Conservation (phyloP, 2,797 vertebrate species). For the Anguilla megastoma region DNA sequence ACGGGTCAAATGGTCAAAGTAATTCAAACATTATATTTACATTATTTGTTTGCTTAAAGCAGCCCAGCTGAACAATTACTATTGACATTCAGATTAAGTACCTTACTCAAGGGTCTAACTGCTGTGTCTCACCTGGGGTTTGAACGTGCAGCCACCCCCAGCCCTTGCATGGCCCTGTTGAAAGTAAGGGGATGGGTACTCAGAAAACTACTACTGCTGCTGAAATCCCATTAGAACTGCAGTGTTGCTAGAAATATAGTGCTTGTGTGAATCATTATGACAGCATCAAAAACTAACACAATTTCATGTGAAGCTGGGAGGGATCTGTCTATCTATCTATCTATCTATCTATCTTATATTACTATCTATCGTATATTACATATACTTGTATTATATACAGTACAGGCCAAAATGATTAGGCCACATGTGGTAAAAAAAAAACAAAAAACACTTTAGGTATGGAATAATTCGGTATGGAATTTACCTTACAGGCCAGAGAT, state of each 20-base stretch:
- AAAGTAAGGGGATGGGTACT: neutral
- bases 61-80: neutral
- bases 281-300: neutral
- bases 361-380: neutral
- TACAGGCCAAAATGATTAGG: too few species aligned
- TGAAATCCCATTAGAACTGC: slow-evolving; percentile 3
- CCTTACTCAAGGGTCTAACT: neutral
- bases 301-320: neutral
- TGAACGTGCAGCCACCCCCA: neutral
- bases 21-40: neutral
- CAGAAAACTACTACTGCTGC: neutral
- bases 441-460: too few species aligned
- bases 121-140: neutral
- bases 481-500: too few species aligned
- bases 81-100: neutral
- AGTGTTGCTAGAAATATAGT: slow-evolving; percentile 23
- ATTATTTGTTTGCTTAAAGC: neutral
- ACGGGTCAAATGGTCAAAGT: neutral
- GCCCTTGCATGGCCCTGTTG: neutral
- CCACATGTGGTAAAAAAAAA: too few species aligned
- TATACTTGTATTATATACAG: neutral
- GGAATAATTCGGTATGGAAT: too few species aligned
- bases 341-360: slow-evolving; percentile 9
- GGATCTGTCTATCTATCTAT: neutral
- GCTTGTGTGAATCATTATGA: slow-evolving; percentile 15